These are phyloP conservation scores for Rhinogobio ventralis DNA, from an alignment of 2,797 vertebrate genomes.

Conservation along the genomic window DNA sequence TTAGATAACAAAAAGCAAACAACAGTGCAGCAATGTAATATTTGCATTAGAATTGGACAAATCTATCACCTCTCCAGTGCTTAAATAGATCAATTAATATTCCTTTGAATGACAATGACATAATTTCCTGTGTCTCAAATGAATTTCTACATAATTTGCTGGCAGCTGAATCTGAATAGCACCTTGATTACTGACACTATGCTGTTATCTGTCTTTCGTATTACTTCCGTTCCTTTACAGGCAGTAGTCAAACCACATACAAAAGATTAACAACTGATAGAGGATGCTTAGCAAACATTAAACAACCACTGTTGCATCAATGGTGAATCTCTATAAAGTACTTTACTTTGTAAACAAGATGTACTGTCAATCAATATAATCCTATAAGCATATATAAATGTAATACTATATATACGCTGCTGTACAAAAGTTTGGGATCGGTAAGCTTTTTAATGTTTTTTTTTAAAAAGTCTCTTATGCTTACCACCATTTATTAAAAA, in stretches of 20 bases:
- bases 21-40: neutral
- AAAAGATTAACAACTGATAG: constrained; percentile 11
- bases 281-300: constrained; percentile 7
- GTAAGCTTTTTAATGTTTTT: too few relatives aligned
- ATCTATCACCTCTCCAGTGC: neutral
- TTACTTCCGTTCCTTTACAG: constrained; percentile 15
- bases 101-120: neutral
- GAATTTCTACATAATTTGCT: neutral
- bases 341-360: neutral
- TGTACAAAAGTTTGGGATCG: too few relatives aligned
- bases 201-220: too few relatives aligned
- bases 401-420: neutral
- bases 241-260: constrained; percentile 22
- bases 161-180: neutral
- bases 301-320: neutral
- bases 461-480: too few relatives aligned
- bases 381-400: too few relatives aligned
- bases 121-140: neutral
- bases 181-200: too few relatives aligned
- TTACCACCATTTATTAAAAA: too few relatives aligned
- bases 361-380: neutral
- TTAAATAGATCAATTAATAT: neutral
- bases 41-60: neutral
- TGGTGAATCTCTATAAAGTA: neutral
- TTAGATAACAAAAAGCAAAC: constrained; percentile 21